These are phyloP conservation scores for Cassiopea xamachana DNA, from an alignment of 30 jellyfish, hydroid and myxozoan genomes.

Conservation along the genomic window DNA sequence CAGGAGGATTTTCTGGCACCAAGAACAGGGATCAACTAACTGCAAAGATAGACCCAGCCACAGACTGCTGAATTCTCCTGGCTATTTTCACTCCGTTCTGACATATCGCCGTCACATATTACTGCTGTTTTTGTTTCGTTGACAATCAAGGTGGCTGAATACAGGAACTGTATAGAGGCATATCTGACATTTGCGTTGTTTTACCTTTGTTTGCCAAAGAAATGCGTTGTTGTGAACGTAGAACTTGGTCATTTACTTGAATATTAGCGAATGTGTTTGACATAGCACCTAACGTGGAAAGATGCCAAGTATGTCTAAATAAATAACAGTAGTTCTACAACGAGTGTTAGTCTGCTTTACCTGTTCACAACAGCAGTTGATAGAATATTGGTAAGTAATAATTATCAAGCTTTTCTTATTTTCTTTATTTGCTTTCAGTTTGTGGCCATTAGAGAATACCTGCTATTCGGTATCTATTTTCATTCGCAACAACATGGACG, in stretches of 20 bases:
- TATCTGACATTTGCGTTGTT: neutral
- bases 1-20: neutral
- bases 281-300: constrained; percentile 3
- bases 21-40: neutral
- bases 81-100: neutral
- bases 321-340: neutral
- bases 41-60: neutral
- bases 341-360: neutral
- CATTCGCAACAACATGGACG: too few relatives aligned
- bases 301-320: neutral
- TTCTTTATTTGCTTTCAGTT: too few relatives aligned
- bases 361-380: neutral
- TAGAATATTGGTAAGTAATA: neutral
- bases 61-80: neutral
- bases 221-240: neutral
- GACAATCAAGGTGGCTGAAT: constrained; percentile 26
- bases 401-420: too few relatives aligned
- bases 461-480: too few relatives aligned
- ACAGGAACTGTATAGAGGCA: neutral
- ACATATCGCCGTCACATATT: neutral
- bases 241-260: neutral
- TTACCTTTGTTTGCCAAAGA: neutral
- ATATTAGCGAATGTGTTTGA: neutral
- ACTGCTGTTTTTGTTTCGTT: neutral
- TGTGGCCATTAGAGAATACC: too few relatives aligned